Conservation (phyloP, 2,797 vertebrate genomes). For the Okamejei kenojei region DNA sequence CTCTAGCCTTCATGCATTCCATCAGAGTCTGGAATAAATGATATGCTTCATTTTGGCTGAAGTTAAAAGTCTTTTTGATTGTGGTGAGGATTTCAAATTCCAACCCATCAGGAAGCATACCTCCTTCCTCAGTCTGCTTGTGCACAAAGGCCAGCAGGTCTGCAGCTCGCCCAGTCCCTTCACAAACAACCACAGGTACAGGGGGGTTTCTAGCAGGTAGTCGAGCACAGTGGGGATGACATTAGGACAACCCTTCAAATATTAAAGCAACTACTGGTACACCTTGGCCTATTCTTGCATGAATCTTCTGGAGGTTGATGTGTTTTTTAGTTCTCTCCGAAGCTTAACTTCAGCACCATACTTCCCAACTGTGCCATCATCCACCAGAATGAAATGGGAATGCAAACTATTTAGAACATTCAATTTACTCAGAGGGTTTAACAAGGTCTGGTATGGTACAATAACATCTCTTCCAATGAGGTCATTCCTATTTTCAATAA, state of each 20-base stretch:
- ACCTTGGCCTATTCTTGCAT: slow-evolving; percentile 92
- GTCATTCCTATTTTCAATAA: slow-evolving; percentile 96
- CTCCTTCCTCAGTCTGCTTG: slow-evolving; percentile 93
- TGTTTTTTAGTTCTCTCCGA: slow-evolving; percentile 89
- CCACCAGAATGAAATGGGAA: slow-evolving; percentile 96
- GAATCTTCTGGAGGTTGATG: slow-evolving; percentile 92
- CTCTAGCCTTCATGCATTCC: slow-evolving; percentile 98
- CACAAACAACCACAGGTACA: slow-evolving; percentile 91
- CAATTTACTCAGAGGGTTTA: slow-evolving; percentile 94
- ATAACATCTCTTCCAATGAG: slow-evolving; percentile 94
- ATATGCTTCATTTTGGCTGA: slow-evolving; percentile 86
- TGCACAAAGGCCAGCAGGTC: slow-evolving; percentile 91
- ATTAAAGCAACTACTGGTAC: slow-evolving; percentile 95
- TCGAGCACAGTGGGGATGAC: slow-evolving; percentile 90
- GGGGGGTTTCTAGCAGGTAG: slow-evolving; percentile 93
- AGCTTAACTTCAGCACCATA: slow-evolving; percentile 89
- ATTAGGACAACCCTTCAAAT: slow-evolving; percentile 94
- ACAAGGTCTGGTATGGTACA: slow-evolving; percentile 89
- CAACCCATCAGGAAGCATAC: slow-evolving; percentile 85
- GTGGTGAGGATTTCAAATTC: slow-evolving; percentile 91
- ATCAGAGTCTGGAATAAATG: slow-evolving; percentile 93
- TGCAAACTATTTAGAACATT: slow-evolving; percentile 95
- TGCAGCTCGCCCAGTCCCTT: slow-evolving; percentile 91
- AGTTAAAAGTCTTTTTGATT: slow-evolving; percentile 98
- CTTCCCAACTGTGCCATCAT: slow-evolving; percentile 93